Conservation (phyloP, 1,140 invertebrate genomes). For the Phymastichus coffea region DNA sequence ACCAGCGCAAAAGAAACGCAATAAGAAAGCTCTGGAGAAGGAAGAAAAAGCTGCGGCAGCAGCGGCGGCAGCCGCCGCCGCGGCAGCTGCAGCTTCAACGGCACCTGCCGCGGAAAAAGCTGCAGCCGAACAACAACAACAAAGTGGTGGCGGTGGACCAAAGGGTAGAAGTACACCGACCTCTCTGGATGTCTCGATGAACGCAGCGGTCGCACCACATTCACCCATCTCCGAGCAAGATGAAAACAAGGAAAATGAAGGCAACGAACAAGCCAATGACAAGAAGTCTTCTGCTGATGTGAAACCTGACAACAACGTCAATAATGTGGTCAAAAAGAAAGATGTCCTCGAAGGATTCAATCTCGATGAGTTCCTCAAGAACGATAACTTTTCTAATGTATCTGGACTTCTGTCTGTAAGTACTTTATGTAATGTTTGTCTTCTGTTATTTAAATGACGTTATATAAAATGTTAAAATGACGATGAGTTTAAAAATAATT, state of each 20-base stretch:
- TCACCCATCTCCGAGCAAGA: constrained; percentile 49
- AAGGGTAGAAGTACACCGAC: constrained; percentile 53
- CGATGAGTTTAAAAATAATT: too few relatives aligned
- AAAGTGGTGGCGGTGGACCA: constrained; percentile 37
- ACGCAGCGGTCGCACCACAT: constrained; percentile 40
- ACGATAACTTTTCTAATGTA: constrained; percentile 64
- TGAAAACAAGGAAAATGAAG: constrained; percentile 34
- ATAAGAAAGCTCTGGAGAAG: constrained; percentile 39
- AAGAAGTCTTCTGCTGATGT: constrained; percentile 31
- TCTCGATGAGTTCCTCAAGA: constrained; percentile 72
- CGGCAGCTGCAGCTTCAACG: constrained; percentile 13
- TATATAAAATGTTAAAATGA: too few relatives aligned
- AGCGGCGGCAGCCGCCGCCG: constrained; percentile 4
- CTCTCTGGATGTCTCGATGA: constrained; percentile 42
- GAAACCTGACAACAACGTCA: constrained; percentile 26
- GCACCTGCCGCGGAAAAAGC: background rate
- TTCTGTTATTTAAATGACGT: background rate
- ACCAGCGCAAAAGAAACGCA: constrained; percentile 51
- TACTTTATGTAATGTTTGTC: constrained; percentile 2
- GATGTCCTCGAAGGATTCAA: constrained; percentile 61
- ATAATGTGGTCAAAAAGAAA: constrained; percentile 36
- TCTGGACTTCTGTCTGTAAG: constrained; percentile 63
- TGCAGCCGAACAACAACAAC: constrained; percentile 39
- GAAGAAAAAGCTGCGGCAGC: constrained; percentile 35
- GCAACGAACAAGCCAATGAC: constrained; percentile 34